phyloP scores from a whole-genome alignment of 2,797 vertebrate species.

The Hybognathus amarus region DNA sequence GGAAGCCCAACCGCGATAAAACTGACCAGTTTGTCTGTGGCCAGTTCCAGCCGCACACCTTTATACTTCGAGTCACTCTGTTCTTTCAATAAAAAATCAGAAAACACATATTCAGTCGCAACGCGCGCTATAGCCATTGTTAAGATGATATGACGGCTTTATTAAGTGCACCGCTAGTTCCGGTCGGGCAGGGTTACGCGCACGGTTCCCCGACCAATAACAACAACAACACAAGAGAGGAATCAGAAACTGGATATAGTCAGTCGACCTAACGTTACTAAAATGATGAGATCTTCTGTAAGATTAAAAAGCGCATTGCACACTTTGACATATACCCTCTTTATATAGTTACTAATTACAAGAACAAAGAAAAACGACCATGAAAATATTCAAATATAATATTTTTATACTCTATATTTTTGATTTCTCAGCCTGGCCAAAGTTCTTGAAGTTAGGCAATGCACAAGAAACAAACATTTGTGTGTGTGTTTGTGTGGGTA shows the following conservation, averaged over 20 bases:
- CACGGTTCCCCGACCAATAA: neutral
- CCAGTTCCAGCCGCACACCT: constrained; percentile 91
- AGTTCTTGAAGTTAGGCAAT: too few relatives aligned
- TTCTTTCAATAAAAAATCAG: constrained; percentile 94
- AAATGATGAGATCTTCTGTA: neutral
- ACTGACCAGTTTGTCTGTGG: constrained; percentile 91
- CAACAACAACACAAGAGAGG: neutral
- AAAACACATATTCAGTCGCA: constrained; percentile 95
- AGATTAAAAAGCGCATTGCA: neutral
- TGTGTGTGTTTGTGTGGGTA: too few relatives aligned
- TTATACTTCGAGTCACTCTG: constrained; percentile 86
- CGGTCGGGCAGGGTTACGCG: constrained; percentile 35
- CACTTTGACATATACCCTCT: neutral
- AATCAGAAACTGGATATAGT: neutral
- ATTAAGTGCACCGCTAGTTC: constrained; percentile 27
- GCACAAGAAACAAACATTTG: too few relatives aligned
- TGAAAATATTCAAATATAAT: too few relatives aligned
- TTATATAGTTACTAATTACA: neutral
- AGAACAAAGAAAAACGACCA: neutral
- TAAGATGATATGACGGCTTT: neutral
- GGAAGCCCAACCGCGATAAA: constrained; percentile 91
- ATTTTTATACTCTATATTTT: too few relatives aligned
- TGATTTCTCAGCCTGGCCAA: too few relatives aligned
- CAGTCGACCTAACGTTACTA: neutral
- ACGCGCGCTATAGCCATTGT: constrained; percentile 92